These are phyloP conservation scores for Octopus bimaculoides DNA, from an alignment of 1,140 invertebrate genomes.

Conservation along the genomic window DNA sequence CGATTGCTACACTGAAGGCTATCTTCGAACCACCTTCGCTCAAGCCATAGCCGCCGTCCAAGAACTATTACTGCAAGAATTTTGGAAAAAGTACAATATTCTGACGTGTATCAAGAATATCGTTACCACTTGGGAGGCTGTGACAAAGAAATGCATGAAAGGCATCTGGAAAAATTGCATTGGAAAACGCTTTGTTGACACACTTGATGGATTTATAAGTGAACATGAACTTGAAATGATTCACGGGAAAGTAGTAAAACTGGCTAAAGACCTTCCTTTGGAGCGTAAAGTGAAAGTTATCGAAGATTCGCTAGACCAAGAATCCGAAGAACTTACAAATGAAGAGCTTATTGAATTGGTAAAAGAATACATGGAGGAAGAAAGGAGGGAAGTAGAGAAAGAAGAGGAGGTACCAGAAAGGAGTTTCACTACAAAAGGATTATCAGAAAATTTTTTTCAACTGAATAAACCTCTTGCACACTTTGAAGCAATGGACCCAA, in stretches of 20 bases:
- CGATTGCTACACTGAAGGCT: not conserved
- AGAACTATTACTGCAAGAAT: not conserved
- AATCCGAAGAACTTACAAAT: conserved; percentile 7
- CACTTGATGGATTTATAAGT: not conserved
- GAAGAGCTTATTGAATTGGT: not conserved
- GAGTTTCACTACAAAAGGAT: not conserved
- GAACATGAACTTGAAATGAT: not conserved
- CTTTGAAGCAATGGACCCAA: too few relatives aligned
- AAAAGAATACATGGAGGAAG: not conserved
- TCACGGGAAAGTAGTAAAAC: not conserved
- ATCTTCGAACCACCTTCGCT: not conserved
- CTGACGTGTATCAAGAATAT: not conserved
- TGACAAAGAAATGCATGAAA: not conserved
- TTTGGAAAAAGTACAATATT: conserved; percentile 2
- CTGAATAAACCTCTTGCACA: too few relatives aligned
- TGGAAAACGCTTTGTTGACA: not conserved
- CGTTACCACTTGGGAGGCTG: not conserved
- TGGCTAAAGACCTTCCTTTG: not conserved
- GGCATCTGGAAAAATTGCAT: not conserved
- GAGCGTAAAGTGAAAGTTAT: not conserved
- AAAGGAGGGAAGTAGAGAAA: not conserved
- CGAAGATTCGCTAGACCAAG: not conserved
- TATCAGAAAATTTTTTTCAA: not conserved
- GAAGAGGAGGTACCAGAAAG: conserved; percentile 1
- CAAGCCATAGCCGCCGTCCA: not conserved